These are phyloP conservation scores for Hypomesus transpacificus DNA, from an alignment of 2,113 vertebrate genomes.

Conservation along the genomic window DNA sequence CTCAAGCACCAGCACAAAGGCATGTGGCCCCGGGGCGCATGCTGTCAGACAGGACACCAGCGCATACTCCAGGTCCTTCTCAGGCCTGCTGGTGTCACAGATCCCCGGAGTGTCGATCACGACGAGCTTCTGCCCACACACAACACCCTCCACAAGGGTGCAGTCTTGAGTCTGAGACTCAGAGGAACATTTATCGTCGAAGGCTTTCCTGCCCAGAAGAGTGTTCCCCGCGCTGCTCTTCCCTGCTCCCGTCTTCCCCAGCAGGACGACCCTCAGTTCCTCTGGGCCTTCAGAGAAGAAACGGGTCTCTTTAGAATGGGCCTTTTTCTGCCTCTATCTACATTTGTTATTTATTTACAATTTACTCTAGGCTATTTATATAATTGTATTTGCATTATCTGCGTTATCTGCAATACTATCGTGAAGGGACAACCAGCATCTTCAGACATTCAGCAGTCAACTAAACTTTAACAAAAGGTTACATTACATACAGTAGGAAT, in stretches of 20 bases:
- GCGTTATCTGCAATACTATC: no score
- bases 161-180: conserved; percentile 35
- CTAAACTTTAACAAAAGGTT: no score
- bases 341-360: no score
- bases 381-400: no score
- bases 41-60: conserved; percentile 37
- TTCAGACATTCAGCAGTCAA: no score
- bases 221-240: conserved; percentile 50
- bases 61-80: conserved; percentile 30
- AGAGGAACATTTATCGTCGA: not conserved
- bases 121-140: conserved; percentile 25
- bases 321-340: no score
- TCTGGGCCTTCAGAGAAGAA: not conserved
- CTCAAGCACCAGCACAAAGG: conserved; percentile 56
- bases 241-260: conserved; percentile 58
- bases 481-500: no score
- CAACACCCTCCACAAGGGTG: conserved; percentile 14
- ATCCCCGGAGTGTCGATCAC: conserved; percentile 60
- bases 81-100: conserved; percentile 17
- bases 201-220: conserved; percentile 22
- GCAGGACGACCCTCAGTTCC: conserved; percentile 32
- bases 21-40: conserved; percentile 47
- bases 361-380: no score
- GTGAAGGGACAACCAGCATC: no score
- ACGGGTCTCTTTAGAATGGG: not conserved